phyloP scores from a whole-genome alignment of 2,888 invertebrate species.

The Allacma fusca region DNA sequence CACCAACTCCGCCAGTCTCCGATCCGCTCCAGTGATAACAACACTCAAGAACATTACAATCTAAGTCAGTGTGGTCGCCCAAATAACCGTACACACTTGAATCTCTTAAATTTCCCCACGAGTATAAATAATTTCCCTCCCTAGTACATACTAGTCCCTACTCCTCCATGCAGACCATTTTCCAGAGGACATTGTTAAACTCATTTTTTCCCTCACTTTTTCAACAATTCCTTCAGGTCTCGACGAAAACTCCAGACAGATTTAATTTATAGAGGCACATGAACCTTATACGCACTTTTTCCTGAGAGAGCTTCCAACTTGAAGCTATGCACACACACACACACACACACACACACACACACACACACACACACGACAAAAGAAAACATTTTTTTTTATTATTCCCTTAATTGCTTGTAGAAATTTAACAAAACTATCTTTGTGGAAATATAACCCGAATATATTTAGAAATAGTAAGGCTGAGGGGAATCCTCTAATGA shows the following conservation, averaged over 20 bases:
- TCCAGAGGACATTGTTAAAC: too few species aligned
- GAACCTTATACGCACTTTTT: too few species aligned
- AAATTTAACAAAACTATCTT: too few species aligned
- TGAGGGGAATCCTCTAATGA: slow-evolving; percentile 35
- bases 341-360: too few species aligned
- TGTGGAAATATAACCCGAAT: too few species aligned
- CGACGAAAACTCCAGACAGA: not conserved
- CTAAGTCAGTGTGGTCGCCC: slow-evolving; percentile 6
- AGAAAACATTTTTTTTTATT: too few species aligned
- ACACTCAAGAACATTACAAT: not conserved
- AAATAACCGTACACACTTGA: not conserved
- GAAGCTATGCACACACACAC: too few species aligned
- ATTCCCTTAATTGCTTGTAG: too few species aligned
- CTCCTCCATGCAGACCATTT: not conserved
- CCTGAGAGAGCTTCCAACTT: too few species aligned
- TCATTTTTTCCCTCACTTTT: not conserved
- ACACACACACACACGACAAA: too few species aligned
- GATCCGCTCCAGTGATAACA: not conserved
- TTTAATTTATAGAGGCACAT: too few species aligned
- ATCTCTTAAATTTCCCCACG: slow-evolving; percentile 2
- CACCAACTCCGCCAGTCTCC: slow-evolving; percentile 20
- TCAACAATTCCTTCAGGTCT: not conserved
- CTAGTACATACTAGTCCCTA: too few species aligned
- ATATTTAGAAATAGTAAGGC: not conserved
- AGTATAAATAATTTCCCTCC: not conserved